Evolutionary conservation across 64 coral and sea anemone genomes (phyloP).

Genomic region (Stylophora pistillata): DNA sequence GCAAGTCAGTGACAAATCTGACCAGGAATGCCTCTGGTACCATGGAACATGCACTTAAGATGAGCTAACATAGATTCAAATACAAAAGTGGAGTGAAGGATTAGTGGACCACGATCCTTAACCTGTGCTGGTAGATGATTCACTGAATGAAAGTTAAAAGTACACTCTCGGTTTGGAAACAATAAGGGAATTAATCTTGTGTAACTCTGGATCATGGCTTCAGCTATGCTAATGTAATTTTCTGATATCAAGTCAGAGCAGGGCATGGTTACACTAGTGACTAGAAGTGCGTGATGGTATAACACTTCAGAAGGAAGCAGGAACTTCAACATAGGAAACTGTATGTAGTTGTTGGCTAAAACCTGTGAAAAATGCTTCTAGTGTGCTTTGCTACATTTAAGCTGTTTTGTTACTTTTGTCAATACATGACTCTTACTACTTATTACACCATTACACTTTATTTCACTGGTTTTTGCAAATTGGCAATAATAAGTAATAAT

Average conservation of each 20-base stretch:
- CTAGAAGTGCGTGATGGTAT: conserved; percentile 70
- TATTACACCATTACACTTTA: no score
- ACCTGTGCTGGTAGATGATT: conserved; percentile 77
- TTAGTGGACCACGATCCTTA: conserved; percentile 64
- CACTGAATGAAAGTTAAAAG: conserved; percentile 75
- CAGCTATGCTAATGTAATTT: conserved; percentile 57
- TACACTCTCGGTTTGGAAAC: conserved; percentile 41
- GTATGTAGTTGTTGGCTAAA: no score
- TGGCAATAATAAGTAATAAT: no score
- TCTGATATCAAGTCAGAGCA: conserved; percentile 75
- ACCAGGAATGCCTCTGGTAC: conserved; percentile 68
- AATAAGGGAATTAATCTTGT: conserved; percentile 49
- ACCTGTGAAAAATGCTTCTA: no score
- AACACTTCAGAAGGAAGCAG: conserved; percentile 68
- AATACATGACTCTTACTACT: no score
- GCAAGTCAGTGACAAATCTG: conserved; percentile 67
- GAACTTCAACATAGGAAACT: no score
- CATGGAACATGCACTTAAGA: conserved; percentile 74
- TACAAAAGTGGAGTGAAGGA: conserved; percentile 71
- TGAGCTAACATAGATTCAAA: conserved; percentile 78
- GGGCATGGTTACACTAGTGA: conserved; percentile 69
- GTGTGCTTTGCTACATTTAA: no score
- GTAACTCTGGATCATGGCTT: conserved; percentile 66
- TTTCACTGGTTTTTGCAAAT: no score
- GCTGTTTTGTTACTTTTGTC: no score